Base-by-base conservation (phyloP, 2,888 invertebrate genomes). In the Pristionchus fissidentatus region DNA sequence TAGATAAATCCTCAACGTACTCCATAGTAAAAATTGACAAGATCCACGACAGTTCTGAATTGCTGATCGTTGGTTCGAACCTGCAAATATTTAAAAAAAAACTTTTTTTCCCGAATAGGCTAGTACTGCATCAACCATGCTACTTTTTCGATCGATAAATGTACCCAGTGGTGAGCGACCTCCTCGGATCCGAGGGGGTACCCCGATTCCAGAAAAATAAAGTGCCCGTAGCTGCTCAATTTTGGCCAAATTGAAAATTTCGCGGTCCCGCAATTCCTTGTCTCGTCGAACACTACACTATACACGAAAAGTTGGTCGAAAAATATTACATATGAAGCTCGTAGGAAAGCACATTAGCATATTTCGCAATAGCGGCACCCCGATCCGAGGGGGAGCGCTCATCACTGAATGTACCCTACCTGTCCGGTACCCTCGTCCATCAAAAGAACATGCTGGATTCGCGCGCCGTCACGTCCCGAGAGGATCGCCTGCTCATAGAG, bases 351-450 rank as follows among this genome's bases (percentile, higher is more conserved):
- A n/a, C n/a, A n/a, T n/a, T n/a, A n/a, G n/a, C n/a, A n/a, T n/a
- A n/a, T n/a, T n/a, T n/a, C n/a, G n/a, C n/a, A n/a, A n/a, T n/a
- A n/a, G n/a, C n/a, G n/a, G n/a, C n/a, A n/a, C n/a, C n/a, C n/a
- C n/a, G n/a, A n/a, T n/a, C n/a, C n/a, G n/a, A n/a, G n/a, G n/a
- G n/a, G n/a, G n/a, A n/a, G n/a, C n/a, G n/a, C n/a, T n/a, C n/a
- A n/a, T n/a, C n/a, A n/a, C n/a, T n/a, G n/a, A n/a, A n/a, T n/a
- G n/a, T n/a, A n/a, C n/a, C n/a, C 26, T 8, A 79, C 79, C 79
- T 79, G 22, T 79, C 57, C 55, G 10, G 41, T 38, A n/a, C 19
- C 5, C 57, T 81, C 66, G 26, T 81, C 81, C 62, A 81, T 81
- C n/a, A 81, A 26, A 15, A 81, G 66, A 3, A 81, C 49, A 35